These are phyloP conservation scores for Mycetomoellerius zeteki DNA, from an alignment of 1,140 invertebrate species.

Conservation along the genomic window DNA sequence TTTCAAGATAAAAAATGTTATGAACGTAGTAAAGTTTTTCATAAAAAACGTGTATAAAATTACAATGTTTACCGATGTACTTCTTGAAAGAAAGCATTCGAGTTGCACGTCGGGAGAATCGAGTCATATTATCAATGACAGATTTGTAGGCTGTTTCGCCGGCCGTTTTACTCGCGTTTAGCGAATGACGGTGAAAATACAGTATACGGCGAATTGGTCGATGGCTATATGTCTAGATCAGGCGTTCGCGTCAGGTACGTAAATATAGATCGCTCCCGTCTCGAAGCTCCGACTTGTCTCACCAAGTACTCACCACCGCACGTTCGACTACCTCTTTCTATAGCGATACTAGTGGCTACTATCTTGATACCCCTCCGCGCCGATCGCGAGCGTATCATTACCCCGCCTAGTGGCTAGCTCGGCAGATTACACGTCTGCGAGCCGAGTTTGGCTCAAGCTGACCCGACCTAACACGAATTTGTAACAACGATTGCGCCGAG, in stretches of 20 bases:
- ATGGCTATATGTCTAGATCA: conserved; percentile 25
- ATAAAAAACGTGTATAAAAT: conserved; percentile 5
- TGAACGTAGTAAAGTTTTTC: not conserved
- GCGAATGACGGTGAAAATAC: conserved; percentile 33
- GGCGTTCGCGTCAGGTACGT: conserved; percentile 52
- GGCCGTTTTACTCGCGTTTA: conserved; percentile 29
- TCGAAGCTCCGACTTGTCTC: conserved; percentile 52
- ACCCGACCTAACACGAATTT: conserved; percentile 66
- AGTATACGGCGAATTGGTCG: not conserved
- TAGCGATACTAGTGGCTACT: conserved; percentile 51
- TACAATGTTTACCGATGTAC: not conserved
- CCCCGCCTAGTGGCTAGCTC: conserved; percentile 86
- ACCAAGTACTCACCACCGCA: conserved; percentile 51
- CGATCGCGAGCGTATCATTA: conserved; percentile 85
- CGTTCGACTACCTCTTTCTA: conserved; percentile 13
- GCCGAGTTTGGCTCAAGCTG: conserved; percentile 70
- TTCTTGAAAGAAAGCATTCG: not conserved
- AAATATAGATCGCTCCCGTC: conserved; percentile 51
- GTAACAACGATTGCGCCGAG: conserved; percentile 62
- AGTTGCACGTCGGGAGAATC: not conserved
- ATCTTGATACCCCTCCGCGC: conserved; percentile 75
- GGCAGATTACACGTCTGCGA: conserved; percentile 85
- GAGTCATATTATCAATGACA: not conserved
- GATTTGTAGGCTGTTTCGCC: conserved; percentile 14
- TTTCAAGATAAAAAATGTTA: not conserved